These are phyloP conservation scores for Tromatobia lineatoria DNA, from an alignment of 2,888 invertebrate genomes.

Conservation along the genomic window DNA sequence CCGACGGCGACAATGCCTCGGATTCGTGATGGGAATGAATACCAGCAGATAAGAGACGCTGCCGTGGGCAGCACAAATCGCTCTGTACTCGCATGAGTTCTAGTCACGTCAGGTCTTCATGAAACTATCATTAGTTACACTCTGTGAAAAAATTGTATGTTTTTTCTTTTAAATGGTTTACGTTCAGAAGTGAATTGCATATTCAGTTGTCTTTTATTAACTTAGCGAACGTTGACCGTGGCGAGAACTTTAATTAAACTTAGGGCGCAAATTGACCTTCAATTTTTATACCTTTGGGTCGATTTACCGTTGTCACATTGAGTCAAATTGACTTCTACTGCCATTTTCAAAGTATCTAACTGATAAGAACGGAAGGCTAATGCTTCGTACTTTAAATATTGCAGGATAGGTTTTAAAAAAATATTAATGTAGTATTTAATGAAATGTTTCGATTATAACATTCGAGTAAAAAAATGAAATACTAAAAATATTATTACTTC, in stretches of 20 bases:
- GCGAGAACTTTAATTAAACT: background rate
- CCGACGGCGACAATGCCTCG: slow-evolving; percentile 17
- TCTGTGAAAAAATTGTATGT: background rate
- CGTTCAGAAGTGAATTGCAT: background rate
- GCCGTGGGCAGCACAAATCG: slow-evolving; percentile 48
- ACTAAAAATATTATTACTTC: too few relatives aligned
- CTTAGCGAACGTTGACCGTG: background rate
- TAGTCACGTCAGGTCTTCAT: slow-evolving; percentile 13
- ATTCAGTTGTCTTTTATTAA: background rate
- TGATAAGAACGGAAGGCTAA: too few relatives aligned
- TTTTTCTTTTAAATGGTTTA: background rate
- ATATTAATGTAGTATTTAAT: too few relatives aligned
- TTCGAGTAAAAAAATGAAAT: too few relatives aligned
- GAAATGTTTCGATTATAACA: too few relatives aligned
- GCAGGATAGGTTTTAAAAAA: too few relatives aligned
- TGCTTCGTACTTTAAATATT: too few relatives aligned
- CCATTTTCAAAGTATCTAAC: too few relatives aligned
- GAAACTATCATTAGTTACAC: background rate
- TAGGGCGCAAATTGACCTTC: too few relatives aligned
- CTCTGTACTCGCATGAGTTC: slow-evolving; percentile 34
- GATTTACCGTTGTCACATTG: too few relatives aligned
- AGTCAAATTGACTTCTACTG: too few relatives aligned
- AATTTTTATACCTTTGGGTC: too few relatives aligned
- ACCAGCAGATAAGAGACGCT: slow-evolving; percentile 33
- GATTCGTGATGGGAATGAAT: slow-evolving; percentile 34